Percentiles rank a stretch among this genome's conserved stretches.
These are phyloP conservation scores for Aleiodes sp. DNA, from an alignment of 1,140 invertebrate genomes.

Conservation along the genomic window DNA sequence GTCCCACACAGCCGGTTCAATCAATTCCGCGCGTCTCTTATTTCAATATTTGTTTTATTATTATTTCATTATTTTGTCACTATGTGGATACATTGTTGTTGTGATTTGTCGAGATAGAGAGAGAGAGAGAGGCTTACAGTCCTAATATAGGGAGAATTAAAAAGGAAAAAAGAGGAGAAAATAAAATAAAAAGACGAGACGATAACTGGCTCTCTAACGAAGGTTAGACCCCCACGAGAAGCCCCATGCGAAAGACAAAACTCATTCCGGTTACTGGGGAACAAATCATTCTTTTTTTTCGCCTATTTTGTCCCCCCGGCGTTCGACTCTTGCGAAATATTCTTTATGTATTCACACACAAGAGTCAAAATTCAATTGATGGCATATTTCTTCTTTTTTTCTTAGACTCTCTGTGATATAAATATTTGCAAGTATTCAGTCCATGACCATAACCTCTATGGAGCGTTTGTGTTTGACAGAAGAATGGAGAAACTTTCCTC, in stretches of 20 bases:
- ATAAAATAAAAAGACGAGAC: no score
- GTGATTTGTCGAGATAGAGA: conserved; percentile 36
- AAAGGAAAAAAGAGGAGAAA: no score
- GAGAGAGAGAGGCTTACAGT: no score
- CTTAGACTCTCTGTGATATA: background rate
- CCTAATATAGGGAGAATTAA: no score
- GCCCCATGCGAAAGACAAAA: background rate
- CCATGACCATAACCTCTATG: conserved; percentile 11
- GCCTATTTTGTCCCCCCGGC: no score
- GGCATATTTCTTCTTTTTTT: no score
- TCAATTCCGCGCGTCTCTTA: background rate
- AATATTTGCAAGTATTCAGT: background rate
- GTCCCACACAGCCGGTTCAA: conserved; percentile 13
- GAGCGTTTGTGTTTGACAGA: conserved; percentile 12
- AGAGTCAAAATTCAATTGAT: no score
- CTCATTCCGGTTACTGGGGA: background rate
- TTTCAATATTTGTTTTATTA: background rate
- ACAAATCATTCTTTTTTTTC: conserved; percentile 11
- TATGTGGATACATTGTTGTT: conserved; percentile 32
- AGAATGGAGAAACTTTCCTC: background rate
- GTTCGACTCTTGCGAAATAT: no score
- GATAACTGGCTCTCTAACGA: conserved; percentile 39
- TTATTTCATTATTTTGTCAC: conserved; percentile 29
- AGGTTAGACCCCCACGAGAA: conserved; percentile 39
- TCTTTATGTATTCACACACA: no score